Conservation (phyloP, 1,140 invertebrate genomes). For the Apolygus lucorum region DNA sequence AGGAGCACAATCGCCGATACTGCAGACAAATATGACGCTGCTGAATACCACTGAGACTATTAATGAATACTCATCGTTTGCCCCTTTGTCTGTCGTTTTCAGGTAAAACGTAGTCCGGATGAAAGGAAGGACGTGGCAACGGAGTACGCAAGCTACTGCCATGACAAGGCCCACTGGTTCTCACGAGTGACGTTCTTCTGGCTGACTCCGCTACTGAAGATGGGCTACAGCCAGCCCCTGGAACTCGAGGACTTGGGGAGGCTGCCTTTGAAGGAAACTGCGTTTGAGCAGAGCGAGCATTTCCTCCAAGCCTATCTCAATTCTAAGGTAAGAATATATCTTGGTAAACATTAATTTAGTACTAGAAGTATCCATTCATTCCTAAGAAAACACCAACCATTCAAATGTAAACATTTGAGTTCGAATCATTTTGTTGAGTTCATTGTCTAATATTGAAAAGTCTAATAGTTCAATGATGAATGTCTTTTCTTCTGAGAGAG, state of each 20-base stretch:
- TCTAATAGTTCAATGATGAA: neutral
- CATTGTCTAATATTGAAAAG: neutral
- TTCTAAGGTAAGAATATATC: constrained; percentile 43
- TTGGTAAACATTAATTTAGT: neutral
- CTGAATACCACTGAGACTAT: too few relatives aligned
- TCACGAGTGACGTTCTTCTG: constrained; percentile 70
- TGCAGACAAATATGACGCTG: too few relatives aligned
- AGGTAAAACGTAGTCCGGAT: neutral
- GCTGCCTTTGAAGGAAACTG: constrained; percentile 54
- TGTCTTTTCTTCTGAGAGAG: too few relatives aligned
- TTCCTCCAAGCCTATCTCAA: constrained; percentile 45
- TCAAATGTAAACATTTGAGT: too few relatives aligned
- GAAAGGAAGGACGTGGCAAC: neutral
- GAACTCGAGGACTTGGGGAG: constrained; percentile 60
- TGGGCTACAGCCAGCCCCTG: constrained; percentile 55
- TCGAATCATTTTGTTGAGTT: neutral
- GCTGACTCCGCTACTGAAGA: constrained; percentile 55
- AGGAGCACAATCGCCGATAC: too few relatives aligned
- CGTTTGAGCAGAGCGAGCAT: constrained; percentile 44
- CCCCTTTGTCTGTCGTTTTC: too few relatives aligned
- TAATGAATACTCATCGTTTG: too few relatives aligned
- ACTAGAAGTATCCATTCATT: neutral
- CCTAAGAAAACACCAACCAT: neutral
- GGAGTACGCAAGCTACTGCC: constrained; percentile 39
- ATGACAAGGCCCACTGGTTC: constrained; percentile 52